Conservation (phyloP, 2,888 invertebrate genomes). For the Eurytoma adleriae region DNA sequence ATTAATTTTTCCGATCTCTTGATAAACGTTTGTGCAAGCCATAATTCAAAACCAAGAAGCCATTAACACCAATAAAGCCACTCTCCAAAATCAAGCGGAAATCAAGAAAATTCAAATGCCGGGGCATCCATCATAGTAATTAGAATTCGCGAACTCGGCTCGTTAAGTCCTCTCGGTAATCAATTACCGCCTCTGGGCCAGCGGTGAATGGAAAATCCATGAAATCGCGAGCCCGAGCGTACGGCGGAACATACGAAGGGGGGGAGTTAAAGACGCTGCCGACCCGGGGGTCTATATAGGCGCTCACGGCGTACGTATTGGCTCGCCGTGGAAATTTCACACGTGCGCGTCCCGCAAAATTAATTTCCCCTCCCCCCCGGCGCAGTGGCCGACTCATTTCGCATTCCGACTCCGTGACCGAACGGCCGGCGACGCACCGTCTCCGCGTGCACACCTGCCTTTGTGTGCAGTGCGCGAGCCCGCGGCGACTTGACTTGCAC, state of each 20-base stretch:
- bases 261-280: too few relatives aligned
- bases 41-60: background rate
- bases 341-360: slow-evolving; percentile 62
- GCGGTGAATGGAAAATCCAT: slow-evolving; percentile 16
- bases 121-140: slow-evolving; percentile 10
- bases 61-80: background rate
- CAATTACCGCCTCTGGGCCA: slow-evolving; percentile 10
- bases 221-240: background rate
- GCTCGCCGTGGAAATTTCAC: slow-evolving; percentile 46
- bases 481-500: slow-evolving; percentile 35
- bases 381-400: slow-evolving; percentile 60
- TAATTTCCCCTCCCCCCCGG: slow-evolving; percentile 61
- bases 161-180: slow-evolving; percentile 27
- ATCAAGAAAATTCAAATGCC: background rate
- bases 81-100: background rate
- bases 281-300: background rate
- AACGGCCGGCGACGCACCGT: slow-evolving; percentile 14
- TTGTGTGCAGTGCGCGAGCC: background rate
- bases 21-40: background rate
- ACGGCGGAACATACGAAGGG: background rate
- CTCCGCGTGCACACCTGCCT: slow-evolving; percentile 12
- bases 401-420: slow-evolving; percentile 61
- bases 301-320: slow-evolving; percentile 7
- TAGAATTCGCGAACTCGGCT: slow-evolving; percentile 16
- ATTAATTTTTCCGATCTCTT: too few relatives aligned